Percentiles rank a stretch among this genome's conserved stretches.
These are phyloP conservation scores for Murina feae DNA, from an alignment of 2,113 vertebrate genomes.

Conservation along the genomic window DNA sequence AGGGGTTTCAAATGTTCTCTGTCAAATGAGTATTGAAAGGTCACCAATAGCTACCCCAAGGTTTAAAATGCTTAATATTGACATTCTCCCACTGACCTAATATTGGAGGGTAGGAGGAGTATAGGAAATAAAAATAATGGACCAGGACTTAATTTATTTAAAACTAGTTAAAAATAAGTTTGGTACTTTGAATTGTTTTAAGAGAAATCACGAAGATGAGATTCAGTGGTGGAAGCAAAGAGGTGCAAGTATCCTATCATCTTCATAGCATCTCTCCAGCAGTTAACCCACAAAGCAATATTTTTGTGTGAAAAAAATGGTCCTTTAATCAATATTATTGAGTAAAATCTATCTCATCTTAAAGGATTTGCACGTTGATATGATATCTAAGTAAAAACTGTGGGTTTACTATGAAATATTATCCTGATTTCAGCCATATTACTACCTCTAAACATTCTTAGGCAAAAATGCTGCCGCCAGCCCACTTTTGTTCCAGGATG, in stretches of 20 bases:
- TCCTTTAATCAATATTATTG: neutral
- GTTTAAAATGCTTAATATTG: neutral
- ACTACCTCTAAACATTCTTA: neutral
- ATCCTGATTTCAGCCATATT: neutral
- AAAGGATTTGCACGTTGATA: neutral
- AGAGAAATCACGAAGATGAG: neutral
- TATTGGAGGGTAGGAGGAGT: neutral
- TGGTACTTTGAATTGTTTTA: neutral
- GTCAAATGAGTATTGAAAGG: neutral
- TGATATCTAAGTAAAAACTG: neutral
- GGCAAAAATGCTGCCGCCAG: neutral
- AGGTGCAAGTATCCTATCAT: neutral
- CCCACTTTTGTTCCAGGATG: neutral
- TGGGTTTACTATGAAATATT: neutral
- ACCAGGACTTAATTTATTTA: neutral
- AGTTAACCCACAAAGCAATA: neutral
- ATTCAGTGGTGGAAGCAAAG: neutral
- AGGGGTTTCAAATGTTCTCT: neutral
- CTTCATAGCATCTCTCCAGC: neutral
- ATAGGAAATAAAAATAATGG: neutral
- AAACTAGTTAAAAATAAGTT: neutral
- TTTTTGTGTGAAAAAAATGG: neutral
- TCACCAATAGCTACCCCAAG: neutral
- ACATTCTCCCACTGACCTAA: neutral
- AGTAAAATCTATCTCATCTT: neutral